Conservation (phyloP, 2,113 vertebrate genomes). For the Plotosus lineatus region DNA sequence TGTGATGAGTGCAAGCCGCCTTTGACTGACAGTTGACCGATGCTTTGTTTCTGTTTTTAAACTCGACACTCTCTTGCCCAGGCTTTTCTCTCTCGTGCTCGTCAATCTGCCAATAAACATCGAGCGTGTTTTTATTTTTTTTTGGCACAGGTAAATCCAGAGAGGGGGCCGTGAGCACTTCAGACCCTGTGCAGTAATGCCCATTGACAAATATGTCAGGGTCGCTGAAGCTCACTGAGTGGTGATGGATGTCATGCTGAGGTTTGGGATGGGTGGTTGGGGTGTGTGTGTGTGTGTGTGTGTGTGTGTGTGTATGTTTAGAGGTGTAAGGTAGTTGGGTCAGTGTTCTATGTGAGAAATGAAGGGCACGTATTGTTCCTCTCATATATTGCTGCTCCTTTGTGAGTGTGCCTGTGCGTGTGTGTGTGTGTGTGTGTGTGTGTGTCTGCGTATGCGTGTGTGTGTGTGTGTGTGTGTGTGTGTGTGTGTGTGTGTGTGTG, state of each 20-base stretch:
- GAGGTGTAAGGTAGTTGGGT: conserved; percentile 42
- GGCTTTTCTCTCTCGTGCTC: conserved; percentile 30
- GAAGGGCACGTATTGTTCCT: background rate
- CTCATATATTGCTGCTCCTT: background rate
- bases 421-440: too few relatives aligned
- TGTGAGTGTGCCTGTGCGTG: too few relatives aligned
- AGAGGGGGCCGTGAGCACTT: conserved; percentile 65
- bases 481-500: too few relatives aligned
- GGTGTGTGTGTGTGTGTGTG: conserved; percentile 19
- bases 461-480: too few relatives aligned
- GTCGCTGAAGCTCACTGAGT: conserved; percentile 69
- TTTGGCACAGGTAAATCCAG: conserved; percentile 65
- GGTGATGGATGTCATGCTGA: conserved; percentile 76
- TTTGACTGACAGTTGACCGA: conserved; percentile 13
- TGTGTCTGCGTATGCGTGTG: too few relatives aligned
- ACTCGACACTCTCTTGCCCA: background rate
- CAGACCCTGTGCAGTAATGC: conserved; percentile 75
- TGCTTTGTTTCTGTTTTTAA: background rate
- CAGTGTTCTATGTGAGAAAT: conserved; percentile 17
- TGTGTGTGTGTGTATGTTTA: background rate
- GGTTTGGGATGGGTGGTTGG: too few relatives aligned
- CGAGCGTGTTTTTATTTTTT: background rate
- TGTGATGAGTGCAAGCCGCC: background rate
- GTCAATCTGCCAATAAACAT: conserved; percentile 27
- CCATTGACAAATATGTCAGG: conserved; percentile 82